Conservation (phyloP, 2,888 invertebrate species). For the Napeogenes inachia region DNA sequence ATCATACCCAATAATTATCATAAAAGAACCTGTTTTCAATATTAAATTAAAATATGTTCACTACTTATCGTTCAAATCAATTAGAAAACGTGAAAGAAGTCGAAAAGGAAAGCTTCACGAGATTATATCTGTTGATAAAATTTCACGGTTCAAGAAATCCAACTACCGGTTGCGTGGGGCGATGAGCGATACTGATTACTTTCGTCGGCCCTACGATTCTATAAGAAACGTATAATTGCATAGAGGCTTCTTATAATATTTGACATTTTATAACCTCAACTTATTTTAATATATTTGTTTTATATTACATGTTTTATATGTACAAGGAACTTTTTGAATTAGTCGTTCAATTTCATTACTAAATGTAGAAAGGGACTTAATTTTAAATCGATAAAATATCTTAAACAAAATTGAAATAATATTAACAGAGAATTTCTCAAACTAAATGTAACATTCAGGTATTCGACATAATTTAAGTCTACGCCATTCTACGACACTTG, state of each 20-base stretch:
- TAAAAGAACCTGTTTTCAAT: neutral
- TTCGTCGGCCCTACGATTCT: constrained; percentile 43
- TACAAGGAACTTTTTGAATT: too few relatives aligned
- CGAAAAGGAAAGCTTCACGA: constrained; percentile 69
- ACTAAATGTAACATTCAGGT: neutral
- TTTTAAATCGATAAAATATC: too few relatives aligned
- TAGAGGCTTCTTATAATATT: neutral
- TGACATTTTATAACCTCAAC: neutral
- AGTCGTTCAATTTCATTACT: too few relatives aligned
- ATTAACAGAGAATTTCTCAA: neutral
- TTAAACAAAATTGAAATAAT: neutral
- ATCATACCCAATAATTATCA: constrained; percentile 21
- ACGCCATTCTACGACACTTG: constrained; percentile 31
- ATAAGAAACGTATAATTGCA: constrained; percentile 25
- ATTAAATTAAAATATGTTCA: neutral
- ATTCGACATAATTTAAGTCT: constrained; percentile 24
- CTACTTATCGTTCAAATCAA: constrained; percentile 46
- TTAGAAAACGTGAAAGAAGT: constrained; percentile 60
- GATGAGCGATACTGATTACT: constrained; percentile 76
- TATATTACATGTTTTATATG: too few relatives aligned
- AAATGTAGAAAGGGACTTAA: too few relatives aligned
- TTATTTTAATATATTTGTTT: too few relatives aligned
- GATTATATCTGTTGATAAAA: constrained; percentile 78
- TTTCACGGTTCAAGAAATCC: constrained; percentile 77
- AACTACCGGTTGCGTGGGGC: constrained; percentile 76